Percentiles rank a stretch among this genome's conserved stretches.
These are phyloP conservation scores for Gallinago paraguaiae DNA, from an alignment of 2,113 vertebrate genomes.

Conservation along the genomic window DNA sequence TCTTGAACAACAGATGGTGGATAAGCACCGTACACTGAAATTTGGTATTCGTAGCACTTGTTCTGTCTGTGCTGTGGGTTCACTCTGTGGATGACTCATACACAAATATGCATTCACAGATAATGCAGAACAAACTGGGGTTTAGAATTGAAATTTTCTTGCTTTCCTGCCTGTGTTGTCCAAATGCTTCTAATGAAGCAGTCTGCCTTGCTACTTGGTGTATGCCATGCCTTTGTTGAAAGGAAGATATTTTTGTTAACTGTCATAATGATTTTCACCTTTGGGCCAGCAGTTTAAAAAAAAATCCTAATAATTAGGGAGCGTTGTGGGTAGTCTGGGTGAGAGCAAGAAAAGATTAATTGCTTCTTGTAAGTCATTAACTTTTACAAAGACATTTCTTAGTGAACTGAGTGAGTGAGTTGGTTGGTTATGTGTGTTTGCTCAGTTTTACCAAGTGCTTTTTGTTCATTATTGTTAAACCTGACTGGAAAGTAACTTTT, in stretches of 20 bases:
- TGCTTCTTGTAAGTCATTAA: background rate
- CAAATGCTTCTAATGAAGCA: background rate
- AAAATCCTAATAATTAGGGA: background rate
- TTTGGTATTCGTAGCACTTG: slow-evolving; percentile 27
- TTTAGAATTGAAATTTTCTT: background rate
- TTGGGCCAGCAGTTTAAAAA: background rate
- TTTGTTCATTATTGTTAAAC: background rate
- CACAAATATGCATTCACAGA: background rate
- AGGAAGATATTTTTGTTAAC: background rate
- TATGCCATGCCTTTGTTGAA: background rate
- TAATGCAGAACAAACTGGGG: background rate
- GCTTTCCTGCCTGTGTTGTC: background rate
- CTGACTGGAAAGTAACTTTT: background rate
- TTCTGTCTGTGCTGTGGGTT: slow-evolving; percentile 35
- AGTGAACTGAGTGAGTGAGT: background rate
- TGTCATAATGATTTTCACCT: background rate
- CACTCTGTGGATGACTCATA: slow-evolving; percentile 19
- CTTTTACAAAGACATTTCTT: background rate
- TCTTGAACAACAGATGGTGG: slow-evolving; percentile 55
- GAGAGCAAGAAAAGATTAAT: background rate
- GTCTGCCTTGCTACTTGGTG: background rate
- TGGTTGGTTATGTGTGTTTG: background rate
- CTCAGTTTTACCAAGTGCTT: background rate
- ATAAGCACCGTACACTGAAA: background rate
- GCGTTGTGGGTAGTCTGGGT: background rate